Conservation (phyloP, 1,140 invertebrate species). For the Uloborus diversus region DNA sequence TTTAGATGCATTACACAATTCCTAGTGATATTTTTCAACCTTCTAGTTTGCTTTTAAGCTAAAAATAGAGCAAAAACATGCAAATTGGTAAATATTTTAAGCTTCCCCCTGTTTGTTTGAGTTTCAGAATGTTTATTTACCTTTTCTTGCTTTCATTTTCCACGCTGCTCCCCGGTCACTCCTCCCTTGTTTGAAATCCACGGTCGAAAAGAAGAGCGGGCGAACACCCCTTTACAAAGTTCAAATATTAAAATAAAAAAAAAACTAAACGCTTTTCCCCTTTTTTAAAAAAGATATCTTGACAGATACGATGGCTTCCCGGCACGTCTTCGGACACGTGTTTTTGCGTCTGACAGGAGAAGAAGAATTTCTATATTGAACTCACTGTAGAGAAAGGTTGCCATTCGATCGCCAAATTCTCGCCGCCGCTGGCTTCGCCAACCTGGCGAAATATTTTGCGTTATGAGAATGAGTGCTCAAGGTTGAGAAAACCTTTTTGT, state of each 20-base stretch:
- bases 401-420: background rate
- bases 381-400: conserved; percentile 1
- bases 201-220: background rate
- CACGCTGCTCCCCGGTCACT: background rate
- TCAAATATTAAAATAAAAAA: too few relatives aligned
- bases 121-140: background rate
- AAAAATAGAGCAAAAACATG: too few relatives aligned
- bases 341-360: conserved; percentile 18
- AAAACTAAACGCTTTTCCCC: background rate
- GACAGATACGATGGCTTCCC: too few relatives aligned
- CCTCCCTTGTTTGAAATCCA: background rate
- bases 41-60: too few relatives aligned
- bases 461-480: conserved; percentile 19
- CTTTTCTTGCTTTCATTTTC: conserved; percentile 17
- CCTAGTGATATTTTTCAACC: too few relatives aligned
- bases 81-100: too few relatives aligned
- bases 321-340: too few relatives aligned
- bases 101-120: too few relatives aligned
- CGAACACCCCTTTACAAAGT: background rate
- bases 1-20: too few relatives aligned
- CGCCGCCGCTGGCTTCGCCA: background rate
- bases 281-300: too few relatives aligned
- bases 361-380: conserved; percentile 17
- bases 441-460: conserved; percentile 7
- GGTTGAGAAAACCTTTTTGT: conserved; percentile 3